Evolutionary conservation across 37 sponge, comb jelly and placozoan genomes (phyloP), one percentile per base, ranked within the genome.

Genomic region (Eunapius fragilis): DNA sequence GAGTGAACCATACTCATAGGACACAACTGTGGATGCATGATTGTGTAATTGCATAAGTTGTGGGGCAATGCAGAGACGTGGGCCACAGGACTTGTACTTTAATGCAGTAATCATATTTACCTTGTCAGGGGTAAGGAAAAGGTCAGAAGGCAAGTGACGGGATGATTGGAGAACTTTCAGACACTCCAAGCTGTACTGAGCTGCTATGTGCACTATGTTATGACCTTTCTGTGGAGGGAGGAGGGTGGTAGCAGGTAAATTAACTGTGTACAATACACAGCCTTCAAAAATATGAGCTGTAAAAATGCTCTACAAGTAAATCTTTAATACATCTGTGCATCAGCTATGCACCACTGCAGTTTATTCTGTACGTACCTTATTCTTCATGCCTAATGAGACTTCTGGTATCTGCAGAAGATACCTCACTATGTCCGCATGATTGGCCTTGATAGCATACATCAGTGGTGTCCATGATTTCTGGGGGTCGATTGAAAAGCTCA

Each of bases 171-270:
- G 67, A 32, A n/a, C n/a, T 30, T 85, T 77, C 27, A 85, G 47
- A 78, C 86, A 78, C 41, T 85, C 86, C 23, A 85, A 49, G 14
- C 58, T 58, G 13, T 80, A 17, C 13, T 31, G 24, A 33, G 31
- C 73, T 12, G 73, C 80, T 0, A 86, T 41, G 36, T 86, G 87
- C 30, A 79, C 34, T 7, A 78, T 37, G 22, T 68, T 79, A 74
- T 48, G 68, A 1, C 34, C 31, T 58, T 86, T 86, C 87, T 86
- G 67, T 68, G 58, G n/a, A n/a, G n/a, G n/a, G n/a, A n/a, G n/a
- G n/a, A n/a, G n/a, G n/a, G n/a, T n/a, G n/a, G n/a, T n/a, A n/a
- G n/a, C n/a, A n/a, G n/a, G n/a, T n/a, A n/a, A n/a, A n/a, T n/a
- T n/a, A n/a, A n/a, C n/a, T n/a, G n/a, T n/a, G n/a, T n/a, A n/a